Base-by-base conservation (phyloP, 35 echinoderm and acorn worm species). In the Apostichopus parvimensis region DNA sequence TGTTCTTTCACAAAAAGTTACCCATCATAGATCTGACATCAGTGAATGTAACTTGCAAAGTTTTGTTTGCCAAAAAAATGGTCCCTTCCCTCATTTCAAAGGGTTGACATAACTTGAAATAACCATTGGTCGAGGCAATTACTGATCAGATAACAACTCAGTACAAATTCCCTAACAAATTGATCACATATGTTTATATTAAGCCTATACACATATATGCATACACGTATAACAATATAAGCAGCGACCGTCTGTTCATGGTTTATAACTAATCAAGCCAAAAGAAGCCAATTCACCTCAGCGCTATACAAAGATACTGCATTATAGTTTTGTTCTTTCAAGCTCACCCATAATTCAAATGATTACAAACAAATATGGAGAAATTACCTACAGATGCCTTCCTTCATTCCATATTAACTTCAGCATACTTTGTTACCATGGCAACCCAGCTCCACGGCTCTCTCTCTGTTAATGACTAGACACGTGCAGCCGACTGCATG, bases 341-440 rank as follows among this genome's bases (percentile, higher is more conserved):
- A 68, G 64, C 64, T 8, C 64, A 45, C 34, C 34, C 34, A 45
- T 45, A 10, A 68, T 68, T 18, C 64, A 68, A 68, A 68, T 68
- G 64, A 45, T 68, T 68, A 68, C 64, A 11, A 9, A 68, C 64
- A 68, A 68, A 68, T 68, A 68, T 68, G 64, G 64, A 68, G 64
- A 68, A 45, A 68, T 79, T 22, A 79, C 79, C 45, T 53, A 56
- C 79, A 82, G 79, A 82, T 20, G 55, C 34, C 79, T 82, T 82
- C 55, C 34, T 82, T 54, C 79, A 82, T 81, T 81, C 79, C 25
- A 34, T 55, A 55, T 56, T 18, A 13, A 56, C 79, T 53, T 82
- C 9, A 56, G 79, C 79, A 82, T 82, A 82, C 79, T 82, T 82
- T 82, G 79, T 82, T 82, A 82, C 79, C 79, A 82, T 82, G 55